Evolutionary conservation across 2,113 vertebrate genomes (phyloP).

Genomic region (Notarius quadriscutis): DNA sequence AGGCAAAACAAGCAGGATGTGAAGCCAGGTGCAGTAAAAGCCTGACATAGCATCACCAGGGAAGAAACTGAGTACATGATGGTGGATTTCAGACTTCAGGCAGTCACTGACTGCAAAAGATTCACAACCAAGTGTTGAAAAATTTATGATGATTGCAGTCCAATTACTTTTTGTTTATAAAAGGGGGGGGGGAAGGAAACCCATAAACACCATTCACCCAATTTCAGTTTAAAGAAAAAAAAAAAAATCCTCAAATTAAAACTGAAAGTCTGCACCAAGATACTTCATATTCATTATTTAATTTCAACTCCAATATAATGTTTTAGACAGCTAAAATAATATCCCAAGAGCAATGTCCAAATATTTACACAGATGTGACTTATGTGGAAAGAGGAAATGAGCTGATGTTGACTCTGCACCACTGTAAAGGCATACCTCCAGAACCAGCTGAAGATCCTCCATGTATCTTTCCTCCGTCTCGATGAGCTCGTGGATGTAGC

Average conservation of each 20-base stretch:
- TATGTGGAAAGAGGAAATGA: not conserved
- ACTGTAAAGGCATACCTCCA: slow-evolving; percentile 76
- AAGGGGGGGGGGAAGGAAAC: no score
- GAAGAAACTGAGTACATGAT: not conserved
- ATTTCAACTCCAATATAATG: not conserved
- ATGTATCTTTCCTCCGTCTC: slow-evolving; percentile 90
- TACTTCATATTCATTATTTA: not conserved
- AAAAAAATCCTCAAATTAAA: not conserved
- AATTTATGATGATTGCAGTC: no score
- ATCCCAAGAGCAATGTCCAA: not conserved
- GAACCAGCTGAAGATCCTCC: slow-evolving; percentile 87
- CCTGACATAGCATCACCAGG: not conserved
- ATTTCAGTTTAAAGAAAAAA: no score
- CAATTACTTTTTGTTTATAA: no score
- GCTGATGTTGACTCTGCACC: not conserved
- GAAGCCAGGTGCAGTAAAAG: not conserved
- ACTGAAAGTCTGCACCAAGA: not conserved
- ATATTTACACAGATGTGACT: not conserved
- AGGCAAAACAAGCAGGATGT: not conserved
- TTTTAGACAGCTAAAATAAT: not conserved
- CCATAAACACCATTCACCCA: not conserved
- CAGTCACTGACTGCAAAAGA: no score
- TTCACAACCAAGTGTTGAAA: no score
- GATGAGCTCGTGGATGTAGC: slow-evolving; percentile 93
- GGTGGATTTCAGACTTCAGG: not conserved